Percentiles rank a stretch among this genome's conserved stretches.
phyloP scores from a whole-genome alignment of 2,888 invertebrate species.

The Bibio marci region DNA sequence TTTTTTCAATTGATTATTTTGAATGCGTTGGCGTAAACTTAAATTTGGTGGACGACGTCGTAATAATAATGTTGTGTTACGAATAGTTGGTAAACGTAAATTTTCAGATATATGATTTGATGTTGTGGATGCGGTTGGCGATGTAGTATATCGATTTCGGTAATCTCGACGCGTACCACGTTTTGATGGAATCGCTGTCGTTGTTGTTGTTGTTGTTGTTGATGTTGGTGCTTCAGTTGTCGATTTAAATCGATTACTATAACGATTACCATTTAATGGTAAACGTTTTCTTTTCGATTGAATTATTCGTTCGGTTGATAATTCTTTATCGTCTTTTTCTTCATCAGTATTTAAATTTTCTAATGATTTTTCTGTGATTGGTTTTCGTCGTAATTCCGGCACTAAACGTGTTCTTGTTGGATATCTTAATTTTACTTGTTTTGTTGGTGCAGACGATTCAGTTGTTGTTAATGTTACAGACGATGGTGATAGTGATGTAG shows the following conservation, averaged over 20 bases:
- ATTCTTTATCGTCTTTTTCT: neutral
- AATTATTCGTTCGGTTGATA: neutral
- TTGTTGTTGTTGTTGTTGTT: neutral
- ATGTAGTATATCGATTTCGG: slow-evolving; percentile 8
- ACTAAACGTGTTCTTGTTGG: slow-evolving; percentile 10
- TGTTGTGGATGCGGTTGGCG: slow-evolving; percentile 8
- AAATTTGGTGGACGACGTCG: slow-evolving; percentile 5
- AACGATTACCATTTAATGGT: slow-evolving; percentile 4
- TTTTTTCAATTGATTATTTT: slow-evolving; percentile 8
- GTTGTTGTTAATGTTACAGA: slow-evolving; percentile 22
- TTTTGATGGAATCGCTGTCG: neutral
- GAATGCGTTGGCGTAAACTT: slow-evolving; percentile 9
- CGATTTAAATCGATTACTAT: slow-evolving; percentile 6
- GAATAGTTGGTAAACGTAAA: slow-evolving; percentile 1
- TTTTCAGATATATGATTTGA: slow-evolving; percentile 5
- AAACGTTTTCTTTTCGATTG: slow-evolving; percentile 4
- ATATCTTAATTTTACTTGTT: slow-evolving; percentile 9
- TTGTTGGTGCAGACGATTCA: slow-evolving; percentile 4
- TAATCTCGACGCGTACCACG: slow-evolving; percentile 7
- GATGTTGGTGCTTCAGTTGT: slow-evolving; percentile 9
- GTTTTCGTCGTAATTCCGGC: slow-evolving; percentile 3
- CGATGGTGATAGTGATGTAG: slow-evolving; percentile 29
- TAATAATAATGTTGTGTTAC: slow-evolving; percentile 4
- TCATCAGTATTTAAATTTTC: slow-evolving; percentile 1
- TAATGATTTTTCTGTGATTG: neutral